Conservation (phyloP, 2,888 invertebrate species). For the Sialis lutaria region DNA sequence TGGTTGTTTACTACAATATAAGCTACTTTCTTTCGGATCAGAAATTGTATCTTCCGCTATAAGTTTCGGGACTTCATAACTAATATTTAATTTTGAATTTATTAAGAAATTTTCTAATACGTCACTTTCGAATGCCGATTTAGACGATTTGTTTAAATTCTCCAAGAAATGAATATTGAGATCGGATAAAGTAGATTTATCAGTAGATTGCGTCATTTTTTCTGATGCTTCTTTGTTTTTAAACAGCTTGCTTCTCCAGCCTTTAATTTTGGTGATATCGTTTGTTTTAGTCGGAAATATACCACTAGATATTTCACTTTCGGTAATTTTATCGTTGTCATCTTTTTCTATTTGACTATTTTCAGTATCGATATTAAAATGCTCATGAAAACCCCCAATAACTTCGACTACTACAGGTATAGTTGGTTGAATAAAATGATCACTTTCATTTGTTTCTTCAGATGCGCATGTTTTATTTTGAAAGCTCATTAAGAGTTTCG, state of each 20-base stretch:
- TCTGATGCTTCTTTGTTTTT: constrained; percentile 2
- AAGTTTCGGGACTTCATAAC: constrained; percentile 22
- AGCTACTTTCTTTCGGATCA: background rate
- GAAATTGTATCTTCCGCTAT: constrained; percentile 17
- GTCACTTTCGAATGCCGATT: constrained; percentile 29
- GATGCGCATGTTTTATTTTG: too few species aligned
- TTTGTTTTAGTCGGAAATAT: constrained; percentile 21
- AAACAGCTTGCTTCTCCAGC: constrained; percentile 18
- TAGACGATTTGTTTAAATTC: constrained; percentile 7
- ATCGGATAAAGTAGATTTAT: background rate
- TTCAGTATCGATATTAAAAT: constrained; percentile 13
- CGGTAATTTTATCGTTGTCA: constrained; percentile 13
- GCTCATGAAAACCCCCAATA: constrained; percentile 7
- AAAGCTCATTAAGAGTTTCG: too few species aligned
- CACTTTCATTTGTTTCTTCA: too few species aligned
- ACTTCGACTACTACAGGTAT: background rate
- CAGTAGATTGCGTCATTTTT: background rate
- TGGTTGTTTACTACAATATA: too few species aligned
- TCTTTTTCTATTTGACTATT: constrained; percentile 25
- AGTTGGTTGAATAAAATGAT: background rate
- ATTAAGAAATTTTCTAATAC: constrained; percentile 31
- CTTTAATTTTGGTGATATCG: constrained; percentile 24
- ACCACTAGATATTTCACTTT: background rate
- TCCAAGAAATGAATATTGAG: too few species aligned
- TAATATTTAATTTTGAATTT: constrained; percentile 27